These are phyloP conservation scores for Alethe diademata DNA, from an alignment of 2,113 vertebrate species.

Conservation along the genomic window DNA sequence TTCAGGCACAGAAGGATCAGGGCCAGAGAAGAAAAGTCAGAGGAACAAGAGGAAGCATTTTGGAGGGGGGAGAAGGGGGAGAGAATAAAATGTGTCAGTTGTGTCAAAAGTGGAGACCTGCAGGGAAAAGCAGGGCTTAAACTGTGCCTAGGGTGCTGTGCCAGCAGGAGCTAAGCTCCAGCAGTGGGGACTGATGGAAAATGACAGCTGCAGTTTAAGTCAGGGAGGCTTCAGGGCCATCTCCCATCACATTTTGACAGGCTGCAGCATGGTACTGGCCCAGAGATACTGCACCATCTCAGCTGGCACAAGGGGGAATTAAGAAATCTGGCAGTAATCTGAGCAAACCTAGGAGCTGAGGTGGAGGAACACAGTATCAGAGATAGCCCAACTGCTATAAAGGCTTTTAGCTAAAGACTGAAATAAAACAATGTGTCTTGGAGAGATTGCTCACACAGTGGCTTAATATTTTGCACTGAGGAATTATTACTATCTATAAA, in stretches of 20 bases:
- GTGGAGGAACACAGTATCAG: not conserved
- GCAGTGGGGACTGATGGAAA: slow-evolving; percentile 20
- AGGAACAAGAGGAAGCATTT: not conserved
- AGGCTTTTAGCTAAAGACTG: not conserved
- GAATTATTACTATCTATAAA: not conserved
- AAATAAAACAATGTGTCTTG: not conserved
- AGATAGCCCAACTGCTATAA: not conserved
- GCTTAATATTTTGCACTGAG: not conserved
- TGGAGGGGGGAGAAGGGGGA: rapidly evolving
- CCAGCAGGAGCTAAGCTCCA: slow-evolving; percentile 40
- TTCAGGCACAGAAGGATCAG: not conserved
- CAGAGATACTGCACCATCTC: not conserved
- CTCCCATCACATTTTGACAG: slow-evolving; percentile 59
- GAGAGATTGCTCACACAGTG: not conserved
- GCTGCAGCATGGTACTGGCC: slow-evolving; percentile 14
- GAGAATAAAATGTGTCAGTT: not conserved
- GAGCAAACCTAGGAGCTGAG: not conserved
- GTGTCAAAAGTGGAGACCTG: not conserved
- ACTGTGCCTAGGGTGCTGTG: not conserved
- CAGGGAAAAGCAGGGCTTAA: not conserved
- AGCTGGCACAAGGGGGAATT: not conserved
- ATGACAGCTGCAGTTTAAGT: slow-evolving; percentile 55
- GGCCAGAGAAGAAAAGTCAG: not conserved
- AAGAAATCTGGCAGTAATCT: slow-evolving; percentile 37
- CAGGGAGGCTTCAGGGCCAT: slow-evolving; percentile 41